A percentile compares a stretch with the other conserved stretches of the same genome.
Conservation (phyloP, 2,113 vertebrate species). For the Pithys albifrons region DNA sequence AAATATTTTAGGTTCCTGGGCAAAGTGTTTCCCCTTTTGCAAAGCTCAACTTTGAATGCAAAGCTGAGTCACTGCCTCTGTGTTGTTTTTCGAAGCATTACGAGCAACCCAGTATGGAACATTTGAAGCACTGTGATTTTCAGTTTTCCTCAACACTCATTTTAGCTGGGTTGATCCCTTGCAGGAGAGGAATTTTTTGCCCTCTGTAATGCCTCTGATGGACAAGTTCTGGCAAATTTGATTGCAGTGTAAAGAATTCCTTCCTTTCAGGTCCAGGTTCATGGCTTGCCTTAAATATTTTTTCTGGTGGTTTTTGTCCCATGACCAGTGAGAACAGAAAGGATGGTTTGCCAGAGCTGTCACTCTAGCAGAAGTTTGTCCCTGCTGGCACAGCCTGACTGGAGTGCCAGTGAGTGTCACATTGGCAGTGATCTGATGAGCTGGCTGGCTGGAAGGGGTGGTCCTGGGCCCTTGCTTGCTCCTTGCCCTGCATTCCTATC, state of each 20-base stretch:
- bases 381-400: not conserved
- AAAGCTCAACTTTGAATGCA: not conserved
- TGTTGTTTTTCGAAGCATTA: slow-evolving; percentile 20
- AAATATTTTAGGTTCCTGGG: slow-evolving; percentile 17
- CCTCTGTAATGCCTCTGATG: not conserved
- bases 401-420: not conserved
- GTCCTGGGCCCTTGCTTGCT: not conserved
- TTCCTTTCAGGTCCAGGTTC: not conserved
- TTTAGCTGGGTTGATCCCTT: not conserved
- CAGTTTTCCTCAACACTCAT: not conserved
- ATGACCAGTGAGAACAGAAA: not conserved
- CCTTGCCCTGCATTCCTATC: not conserved
- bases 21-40: not conserved
- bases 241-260: not conserved
- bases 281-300: not conserved
- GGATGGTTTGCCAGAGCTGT: not conserved
- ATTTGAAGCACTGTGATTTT: not conserved
- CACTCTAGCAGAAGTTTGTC: not conserved
- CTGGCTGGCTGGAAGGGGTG: not conserved
- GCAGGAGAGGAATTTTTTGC: not conserved
- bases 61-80: not conserved
- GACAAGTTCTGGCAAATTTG: not conserved
- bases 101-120: not conserved
- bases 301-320: not conserved
- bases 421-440: not conserved